Evolutionary conservation across 2,113 vertebrate genomes (phyloP), one percentile per base, ranked within the genome.

Genomic region (Camelus dromedarius): DNA sequence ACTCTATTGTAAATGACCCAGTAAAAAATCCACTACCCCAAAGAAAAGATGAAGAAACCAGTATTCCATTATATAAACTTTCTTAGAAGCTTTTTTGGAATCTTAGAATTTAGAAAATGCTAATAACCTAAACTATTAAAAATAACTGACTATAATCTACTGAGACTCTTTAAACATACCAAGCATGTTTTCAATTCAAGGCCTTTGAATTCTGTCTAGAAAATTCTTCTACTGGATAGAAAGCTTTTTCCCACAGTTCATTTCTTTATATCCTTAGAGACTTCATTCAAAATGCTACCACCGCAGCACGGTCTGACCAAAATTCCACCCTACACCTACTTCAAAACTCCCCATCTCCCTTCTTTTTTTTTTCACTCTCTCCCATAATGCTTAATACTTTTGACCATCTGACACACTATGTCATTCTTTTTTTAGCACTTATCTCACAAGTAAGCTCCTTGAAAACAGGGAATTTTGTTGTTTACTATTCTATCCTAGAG

Each of bases 31-130:
- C n/a, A 67, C 46, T 38, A 38, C 13, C 15, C 26, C 7, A 48
- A 69, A 90, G 76, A 72, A 82, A 93, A 77, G 22, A 62, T 66
- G 22, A 94, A 72, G 26, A 84, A 91, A 96, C 56, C 79, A 60
- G 30, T 38, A 91, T 79, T 80, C 28, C 28, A 73, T 89, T 73
- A 91, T 20, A 52, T 26, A 81, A n/a, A 60, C 67, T 77, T 85
- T 70, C 20, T 84, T 69, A 48, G 0, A 35, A 35, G 8, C 11
- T 77, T 89, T n/a, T 76, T 60, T 28, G 94, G 66, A 96, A 82
- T 67, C n/a, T 35, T 52, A 94, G 28, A 85, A 84, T 85, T 86
- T 24, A 92, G 35, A 77, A 91, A 97, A 89, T 60, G 60, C 14
- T 70, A 94, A 66, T 30, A 88, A 77, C 13, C 60, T 24, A 91